phyloP scores from a whole-genome alignment of 37 sponge, comb jelly and placozoan genomes.

The Ephydatia muelleri region DNA sequence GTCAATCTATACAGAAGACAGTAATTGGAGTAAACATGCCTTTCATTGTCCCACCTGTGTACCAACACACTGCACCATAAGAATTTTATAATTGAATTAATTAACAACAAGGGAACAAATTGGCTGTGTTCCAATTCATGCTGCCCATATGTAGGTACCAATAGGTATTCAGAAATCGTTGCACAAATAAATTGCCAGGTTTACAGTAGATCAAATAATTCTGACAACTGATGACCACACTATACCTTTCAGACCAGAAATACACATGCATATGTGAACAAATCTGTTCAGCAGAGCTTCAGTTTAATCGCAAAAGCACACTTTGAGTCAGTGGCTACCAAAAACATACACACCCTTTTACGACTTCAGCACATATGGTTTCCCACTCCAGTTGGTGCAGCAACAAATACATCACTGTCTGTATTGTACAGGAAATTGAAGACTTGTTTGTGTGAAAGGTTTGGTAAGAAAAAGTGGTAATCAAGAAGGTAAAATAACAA shows the following conservation, averaged over 20 bases:
- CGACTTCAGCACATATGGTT: conserved; percentile 99
- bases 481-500: neutral
- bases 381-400: conserved; percentile 99
- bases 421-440: conserved; percentile 97
- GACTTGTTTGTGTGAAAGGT: conserved; percentile 35
- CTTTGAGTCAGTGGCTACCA: conserved; percentile 56
- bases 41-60: too few relatives aligned
- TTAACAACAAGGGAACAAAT: too few relatives aligned
- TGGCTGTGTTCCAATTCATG: too few relatives aligned
- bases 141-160: too few relatives aligned
- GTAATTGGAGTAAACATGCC: too few relatives aligned
- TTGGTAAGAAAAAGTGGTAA: conserved; percentile 5
- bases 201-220: too few relatives aligned
- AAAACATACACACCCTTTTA: conserved; percentile 84
- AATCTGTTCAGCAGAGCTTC: conserved; percentile 87
- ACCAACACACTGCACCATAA: too few relatives aligned
- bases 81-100: too few relatives aligned
- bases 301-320: conserved; percentile 92
- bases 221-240: neutral
- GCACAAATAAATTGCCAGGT: too few relatives aligned
- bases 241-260: neutral
- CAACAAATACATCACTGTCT: conserved; percentile 97
- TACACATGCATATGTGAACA: too few relatives aligned
- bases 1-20: too few relatives aligned
- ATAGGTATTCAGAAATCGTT: too few relatives aligned